Evolutionary conservation across 2,888 invertebrate genomes (phyloP), one percentile per base, ranked within the genome.

Genomic region (Microplitis manilae): DNA sequence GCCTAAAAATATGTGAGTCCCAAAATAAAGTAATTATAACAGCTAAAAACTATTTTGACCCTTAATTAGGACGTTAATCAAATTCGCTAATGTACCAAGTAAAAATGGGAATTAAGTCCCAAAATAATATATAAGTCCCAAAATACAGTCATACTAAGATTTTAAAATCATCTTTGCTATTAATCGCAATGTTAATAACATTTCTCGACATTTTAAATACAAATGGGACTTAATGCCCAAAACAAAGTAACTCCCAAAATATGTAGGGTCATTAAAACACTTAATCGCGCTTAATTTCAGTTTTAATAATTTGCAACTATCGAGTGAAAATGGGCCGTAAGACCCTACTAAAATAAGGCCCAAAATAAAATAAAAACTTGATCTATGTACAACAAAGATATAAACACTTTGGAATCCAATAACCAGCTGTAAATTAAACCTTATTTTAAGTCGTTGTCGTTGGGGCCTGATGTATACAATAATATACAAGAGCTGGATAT

Each of bases 401-500:
- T 5, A 59, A 65, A 13, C 17, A 41, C 30, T 59, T 39, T 50
- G 9, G 50, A 17, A 40, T 72, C 60, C 62, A 71, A 68, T 68
- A 30, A 40, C 13, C 30, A 17, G 60, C 40, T 77, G 73, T 77
- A 77, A 73, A 77, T 73, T 77, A 61, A 68, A n/a, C 6, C 7
- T 65, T 17, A 70, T 50, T 73, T 61, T 20, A 41, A 76, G 67
- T 76, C 71, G 71, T 77, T 77, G 69, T 68, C 64, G 9, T 13
- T 13, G 61, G 60, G 8, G 41, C 30, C 61, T 13, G 38, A 38
- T 61, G 60, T 61, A 39, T 38, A 62, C 71, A 61, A 50, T 8
- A 50, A 50, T 30, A 65, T 30, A 65, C 8, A 65, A 13, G 5
- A 38, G 15, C 38, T 15, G 13, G 80, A 85, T 86, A 86, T 86